Percentiles rank a stretch among this genome's conserved stretches.
These are phyloP conservation scores for Mythimna impura DNA, from an alignment of 2,888 invertebrate species.

Conservation along the genomic window DNA sequence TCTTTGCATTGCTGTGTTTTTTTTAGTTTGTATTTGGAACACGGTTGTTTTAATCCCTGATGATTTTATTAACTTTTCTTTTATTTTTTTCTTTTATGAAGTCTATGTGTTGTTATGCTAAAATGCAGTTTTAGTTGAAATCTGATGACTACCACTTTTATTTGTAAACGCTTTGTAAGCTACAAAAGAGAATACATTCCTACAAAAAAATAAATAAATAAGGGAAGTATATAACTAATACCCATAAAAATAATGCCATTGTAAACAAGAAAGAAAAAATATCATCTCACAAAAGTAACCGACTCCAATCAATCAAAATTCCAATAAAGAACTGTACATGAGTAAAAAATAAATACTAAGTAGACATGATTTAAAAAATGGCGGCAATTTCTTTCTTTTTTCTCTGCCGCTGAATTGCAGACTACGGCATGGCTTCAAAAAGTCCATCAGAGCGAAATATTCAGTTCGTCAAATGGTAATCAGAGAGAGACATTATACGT, in stretches of 20 bases:
- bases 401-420: slow-evolving; percentile 75
- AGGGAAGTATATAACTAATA: not conserved
- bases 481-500: slow-evolving; percentile 86
- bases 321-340: slow-evolving; percentile 67
- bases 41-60: slow-evolving; percentile 20
- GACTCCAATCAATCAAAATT: slow-evolving; percentile 71
- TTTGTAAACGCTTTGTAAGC: not conserved
- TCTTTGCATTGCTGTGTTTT: slow-evolving; percentile 72
- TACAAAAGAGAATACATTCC: too few relatives aligned
- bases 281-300: slow-evolving; percentile 47
- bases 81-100: slow-evolving; percentile 2
- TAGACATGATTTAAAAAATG: slow-evolving; percentile 74
- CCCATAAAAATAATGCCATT: not conserved
- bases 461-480: slow-evolving; percentile 89
- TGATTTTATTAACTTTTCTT: slow-evolving; percentile 17
- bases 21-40: slow-evolving; percentile 57
- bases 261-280: slow-evolving; percentile 34
- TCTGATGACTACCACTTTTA: not conserved
- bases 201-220: not conserved
- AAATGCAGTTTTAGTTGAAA: too few relatives aligned
- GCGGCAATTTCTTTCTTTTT: slow-evolving; percentile 79
- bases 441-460: slow-evolving; percentile 86
- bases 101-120: not conserved
- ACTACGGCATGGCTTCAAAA: slow-evolving; percentile 82
- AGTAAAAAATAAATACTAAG: slow-evolving; percentile 63